phyloP scores from a whole-genome alignment of 2,797 vertebrate species.

The Lacerta bilineata region DNA sequence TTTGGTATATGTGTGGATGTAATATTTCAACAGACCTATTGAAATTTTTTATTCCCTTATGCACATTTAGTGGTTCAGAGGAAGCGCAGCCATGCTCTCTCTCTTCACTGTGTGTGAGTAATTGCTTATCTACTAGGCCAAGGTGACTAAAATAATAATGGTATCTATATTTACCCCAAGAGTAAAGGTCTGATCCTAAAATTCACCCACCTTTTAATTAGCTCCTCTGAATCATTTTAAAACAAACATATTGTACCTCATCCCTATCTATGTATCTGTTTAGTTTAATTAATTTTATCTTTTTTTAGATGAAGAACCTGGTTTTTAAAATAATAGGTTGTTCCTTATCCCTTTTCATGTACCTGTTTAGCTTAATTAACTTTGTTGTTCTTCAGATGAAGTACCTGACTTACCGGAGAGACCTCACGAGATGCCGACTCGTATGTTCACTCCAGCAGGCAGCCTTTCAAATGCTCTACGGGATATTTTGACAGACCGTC shows the following conservation, averaged over 20 bases:
- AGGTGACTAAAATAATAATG: background rate
- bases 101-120: background rate
- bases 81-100: background rate
- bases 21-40: background rate
- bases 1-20: background rate
- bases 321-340: constrained; percentile 47
- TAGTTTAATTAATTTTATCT: background rate
- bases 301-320: constrained; percentile 75
- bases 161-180: background rate
- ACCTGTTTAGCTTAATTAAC: background rate
- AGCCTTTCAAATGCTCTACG: constrained; percentile 76
- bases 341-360: background rate
- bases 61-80: background rate
- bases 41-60: background rate
- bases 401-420: constrained; percentile 74
- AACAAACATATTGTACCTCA: background rate
- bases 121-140: background rate
- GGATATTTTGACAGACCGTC: constrained; percentile 78
- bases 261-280: background rate
- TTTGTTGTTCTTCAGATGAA: constrained; percentile 71
- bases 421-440: constrained; percentile 61
- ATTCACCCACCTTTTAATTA: background rate
- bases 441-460: constrained; percentile 73
- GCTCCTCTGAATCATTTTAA: background rate
- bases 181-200: background rate